phyloP scores from a whole-genome alignment of 37 sponge, comb jelly and placozoan genomes.

The Ephydatia muelleri region DNA sequence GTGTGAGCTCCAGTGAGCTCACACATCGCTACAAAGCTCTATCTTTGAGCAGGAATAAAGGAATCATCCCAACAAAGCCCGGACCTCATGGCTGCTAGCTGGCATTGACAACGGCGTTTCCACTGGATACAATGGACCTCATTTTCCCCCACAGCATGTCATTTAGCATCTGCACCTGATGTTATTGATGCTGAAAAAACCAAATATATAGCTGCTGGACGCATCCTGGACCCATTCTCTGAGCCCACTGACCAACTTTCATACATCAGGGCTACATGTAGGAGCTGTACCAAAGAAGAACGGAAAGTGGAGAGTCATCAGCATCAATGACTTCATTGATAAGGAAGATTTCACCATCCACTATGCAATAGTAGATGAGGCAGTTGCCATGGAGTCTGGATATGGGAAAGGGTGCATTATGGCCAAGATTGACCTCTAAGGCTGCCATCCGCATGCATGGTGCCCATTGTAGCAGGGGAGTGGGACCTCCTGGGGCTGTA shows the following conservation, averaged over 20 bases:
- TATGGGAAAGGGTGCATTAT: too few relatives aligned
- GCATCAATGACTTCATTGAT: too few relatives aligned
- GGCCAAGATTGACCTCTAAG: constrained; percentile 39
- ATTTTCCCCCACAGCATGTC: not conserved
- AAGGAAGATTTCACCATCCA: too few relatives aligned
- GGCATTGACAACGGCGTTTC: not conserved
- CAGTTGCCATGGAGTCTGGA: not conserved
- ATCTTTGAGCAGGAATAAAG: constrained; percentile 16
- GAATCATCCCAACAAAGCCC: constrained; percentile 19
- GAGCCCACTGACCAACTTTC: constrained; percentile 5
- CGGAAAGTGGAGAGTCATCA: too few relatives aligned
- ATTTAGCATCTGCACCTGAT: constrained; percentile 13
- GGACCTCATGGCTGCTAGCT: not conserved
- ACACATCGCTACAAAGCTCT: constrained; percentile 17
- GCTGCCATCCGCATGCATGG: constrained; percentile 24
- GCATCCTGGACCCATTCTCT: too few relatives aligned
- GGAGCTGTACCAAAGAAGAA: too few relatives aligned
- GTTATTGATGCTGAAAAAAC: not conserved
- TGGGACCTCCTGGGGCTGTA: constrained; percentile 38
- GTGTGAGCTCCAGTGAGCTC: not conserved
- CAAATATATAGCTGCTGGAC: too few relatives aligned
- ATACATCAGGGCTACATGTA: constrained; percentile 17
- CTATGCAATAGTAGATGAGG: constrained; percentile 36
- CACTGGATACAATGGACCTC: too few relatives aligned
- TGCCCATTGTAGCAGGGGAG: constrained; percentile 24